Evolutionary conservation across 2,797 vertebrate genomes (phyloP).

Genomic region (Schizopygopsis pylzovi): DNA sequence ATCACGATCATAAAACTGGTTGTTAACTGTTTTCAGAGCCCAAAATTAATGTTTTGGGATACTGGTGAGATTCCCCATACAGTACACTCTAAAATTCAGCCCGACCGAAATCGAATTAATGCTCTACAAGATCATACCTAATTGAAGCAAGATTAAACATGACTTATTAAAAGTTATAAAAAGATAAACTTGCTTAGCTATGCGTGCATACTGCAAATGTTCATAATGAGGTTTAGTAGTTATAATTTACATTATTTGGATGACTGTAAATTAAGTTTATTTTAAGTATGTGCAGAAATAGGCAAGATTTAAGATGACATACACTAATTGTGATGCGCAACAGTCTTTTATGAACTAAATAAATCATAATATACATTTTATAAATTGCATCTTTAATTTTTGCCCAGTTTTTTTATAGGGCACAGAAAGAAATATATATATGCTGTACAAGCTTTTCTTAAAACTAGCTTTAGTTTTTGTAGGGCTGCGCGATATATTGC

Average conservation of each 20-base stretch:
- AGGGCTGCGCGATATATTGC: too few relatives aligned
- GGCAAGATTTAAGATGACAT: not conserved
- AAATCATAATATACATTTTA: not conserved
- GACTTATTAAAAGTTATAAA: slow-evolving; percentile 7
- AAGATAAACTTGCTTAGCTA: not conserved
- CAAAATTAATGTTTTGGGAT: not conserved
- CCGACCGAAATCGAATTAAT: slow-evolving; percentile 19
- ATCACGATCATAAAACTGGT: too few relatives aligned
- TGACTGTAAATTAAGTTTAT: not conserved
- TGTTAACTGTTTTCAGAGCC: not conserved
- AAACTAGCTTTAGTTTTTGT: too few relatives aligned
- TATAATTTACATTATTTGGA: not conserved
- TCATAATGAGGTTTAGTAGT: slow-evolving; percentile 1
- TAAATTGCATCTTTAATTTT: too few relatives aligned
- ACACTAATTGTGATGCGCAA: not conserved
- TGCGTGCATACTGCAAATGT: not conserved
- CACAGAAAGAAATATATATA: too few relatives aligned
- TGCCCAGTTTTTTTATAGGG: too few relatives aligned
- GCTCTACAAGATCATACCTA: slow-evolving; percentile 3
- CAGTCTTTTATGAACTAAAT: not conserved
- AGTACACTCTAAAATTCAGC: not conserved
- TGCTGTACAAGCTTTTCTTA: not conserved
- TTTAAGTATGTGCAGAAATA: not conserved
- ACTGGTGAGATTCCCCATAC: not conserved
- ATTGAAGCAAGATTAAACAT: slow-evolving; percentile 20